Conservation (phyloP, 1,140 invertebrate species). For the Saccostrea glomerata region DNA sequence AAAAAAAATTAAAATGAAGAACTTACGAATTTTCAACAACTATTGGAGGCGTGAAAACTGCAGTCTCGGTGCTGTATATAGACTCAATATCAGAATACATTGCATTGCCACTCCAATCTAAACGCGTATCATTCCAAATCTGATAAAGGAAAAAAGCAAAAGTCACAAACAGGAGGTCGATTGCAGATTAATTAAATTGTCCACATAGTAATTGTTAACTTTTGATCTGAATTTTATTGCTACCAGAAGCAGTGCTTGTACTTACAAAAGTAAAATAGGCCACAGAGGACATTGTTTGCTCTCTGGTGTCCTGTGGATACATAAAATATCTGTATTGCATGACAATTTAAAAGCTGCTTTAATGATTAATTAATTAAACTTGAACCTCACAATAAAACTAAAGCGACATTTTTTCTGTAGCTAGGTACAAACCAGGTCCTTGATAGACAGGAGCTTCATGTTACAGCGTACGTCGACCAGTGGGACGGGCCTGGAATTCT, state of each 20-base stretch:
- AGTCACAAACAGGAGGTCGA: too few relatives aligned
- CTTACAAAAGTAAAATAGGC: constrained; percentile 19
- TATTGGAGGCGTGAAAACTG: background rate
- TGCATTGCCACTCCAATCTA: background rate
- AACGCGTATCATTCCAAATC: background rate
- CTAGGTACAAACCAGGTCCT: background rate
- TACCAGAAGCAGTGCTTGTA: background rate
- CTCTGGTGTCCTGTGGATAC: background rate
- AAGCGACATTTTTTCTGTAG: background rate
- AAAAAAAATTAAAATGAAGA: background rate
- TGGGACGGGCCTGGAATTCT: background rate
- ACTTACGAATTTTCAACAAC: constrained; percentile 26
- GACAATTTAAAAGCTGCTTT: background rate
- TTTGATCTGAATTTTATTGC: too few relatives aligned
- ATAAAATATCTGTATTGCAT: background rate
- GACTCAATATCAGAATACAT: background rate
- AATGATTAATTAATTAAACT: background rate
- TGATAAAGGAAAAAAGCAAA: background rate
- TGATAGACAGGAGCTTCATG: constrained; percentile 9
- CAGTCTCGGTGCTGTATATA: background rate
- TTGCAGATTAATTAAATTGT: too few relatives aligned
- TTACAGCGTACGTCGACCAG: background rate
- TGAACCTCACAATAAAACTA: background rate
- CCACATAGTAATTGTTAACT: too few relatives aligned
- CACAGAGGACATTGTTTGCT: background rate